These are phyloP conservation scores for Clytia hemisphaerica DNA, from an alignment of 30 jellyfish, hydroid and myxozoan species.

Conservation along the genomic window DNA sequence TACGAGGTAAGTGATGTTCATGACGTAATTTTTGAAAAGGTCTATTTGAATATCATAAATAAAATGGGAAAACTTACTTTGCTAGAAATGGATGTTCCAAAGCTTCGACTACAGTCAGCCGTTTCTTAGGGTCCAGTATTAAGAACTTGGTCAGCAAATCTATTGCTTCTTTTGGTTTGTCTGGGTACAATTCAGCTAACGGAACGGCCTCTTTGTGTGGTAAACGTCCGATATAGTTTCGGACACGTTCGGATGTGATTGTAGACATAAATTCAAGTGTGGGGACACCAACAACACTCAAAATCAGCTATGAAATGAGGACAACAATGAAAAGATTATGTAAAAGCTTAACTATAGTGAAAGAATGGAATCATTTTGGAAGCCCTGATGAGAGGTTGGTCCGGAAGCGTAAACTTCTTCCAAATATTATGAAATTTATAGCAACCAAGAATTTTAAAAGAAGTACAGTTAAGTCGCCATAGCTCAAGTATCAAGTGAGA, in stretches of 20 bases:
- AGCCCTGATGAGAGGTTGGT: too few species aligned
- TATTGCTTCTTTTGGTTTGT: constrained; percentile 53
- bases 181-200: constrained; percentile 54
- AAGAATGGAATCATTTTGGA: too few species aligned
- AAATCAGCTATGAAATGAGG: constrained; percentile 75
- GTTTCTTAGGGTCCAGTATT: constrained; percentile 75
- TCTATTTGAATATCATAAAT: too few species aligned
- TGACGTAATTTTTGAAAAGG: too few species aligned
- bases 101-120: constrained; percentile 56
- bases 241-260: constrained; percentile 84
- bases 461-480: too few species aligned
- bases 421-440: too few species aligned
- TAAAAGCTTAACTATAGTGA: too few species aligned
- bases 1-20: too few species aligned
- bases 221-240: constrained; percentile 55
- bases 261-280: constrained; percentile 72
- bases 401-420: too few species aligned
- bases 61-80: constrained; percentile 41
- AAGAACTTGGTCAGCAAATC: constrained; percentile 48
- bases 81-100: constrained; percentile 52
- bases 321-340: neutral
- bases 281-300: constrained; percentile 94
- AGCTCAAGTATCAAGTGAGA: too few species aligned
- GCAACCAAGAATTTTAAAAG: too few species aligned
- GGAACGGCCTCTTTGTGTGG: constrained; percentile 96